Evolutionary conservation across 2,888 invertebrate species (phyloP).

Genomic region (Synergus umbraculus): DNA sequence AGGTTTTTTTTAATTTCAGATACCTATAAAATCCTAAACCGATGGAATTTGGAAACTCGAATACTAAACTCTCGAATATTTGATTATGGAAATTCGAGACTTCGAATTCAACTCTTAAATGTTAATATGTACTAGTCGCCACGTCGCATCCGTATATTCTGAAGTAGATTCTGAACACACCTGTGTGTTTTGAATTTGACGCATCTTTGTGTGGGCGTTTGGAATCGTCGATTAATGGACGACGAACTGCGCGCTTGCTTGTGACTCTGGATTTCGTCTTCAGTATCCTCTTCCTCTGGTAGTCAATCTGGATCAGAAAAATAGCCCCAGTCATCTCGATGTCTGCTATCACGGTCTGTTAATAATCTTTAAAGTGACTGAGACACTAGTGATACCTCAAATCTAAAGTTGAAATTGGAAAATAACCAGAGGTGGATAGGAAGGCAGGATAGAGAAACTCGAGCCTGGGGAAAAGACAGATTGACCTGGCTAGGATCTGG

Average conservation of each 20-base stretch:
- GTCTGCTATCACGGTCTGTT: neutral
- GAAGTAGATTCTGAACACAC: neutral
- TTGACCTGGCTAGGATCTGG: slow-evolving; percentile 66
- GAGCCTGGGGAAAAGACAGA: slow-evolving; percentile 15
- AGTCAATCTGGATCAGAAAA: slow-evolving; percentile 1
- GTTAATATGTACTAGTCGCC: slow-evolving; percentile 8
- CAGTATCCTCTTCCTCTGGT: slow-evolving; percentile 22
- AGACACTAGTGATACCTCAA: neutral
- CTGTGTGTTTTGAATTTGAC: slow-evolving; percentile 61
- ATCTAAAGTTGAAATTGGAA: neutral
- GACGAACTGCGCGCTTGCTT: slow-evolving; percentile 59
- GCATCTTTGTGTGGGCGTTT: slow-evolving; percentile 61
- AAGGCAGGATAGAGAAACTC: neutral
- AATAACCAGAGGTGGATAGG: neutral
- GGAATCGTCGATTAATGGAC: slow-evolving; percentile 65
- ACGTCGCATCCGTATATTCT: slow-evolving; percentile 25
- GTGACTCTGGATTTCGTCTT: slow-evolving; percentile 68
- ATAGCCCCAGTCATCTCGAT: neutral
- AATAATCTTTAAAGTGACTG: neutral
- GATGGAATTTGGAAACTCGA: neutral
- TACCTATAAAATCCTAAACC: neutral
- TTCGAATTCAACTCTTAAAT: neutral
- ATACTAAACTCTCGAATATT: neutral
- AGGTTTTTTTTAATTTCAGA: neutral
- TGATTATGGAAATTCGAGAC: neutral